phyloP scores from a whole-genome alignment of 30 jellyfish, hydroid and myxozoan genomes.

The Pelagia noctiluca region DNA sequence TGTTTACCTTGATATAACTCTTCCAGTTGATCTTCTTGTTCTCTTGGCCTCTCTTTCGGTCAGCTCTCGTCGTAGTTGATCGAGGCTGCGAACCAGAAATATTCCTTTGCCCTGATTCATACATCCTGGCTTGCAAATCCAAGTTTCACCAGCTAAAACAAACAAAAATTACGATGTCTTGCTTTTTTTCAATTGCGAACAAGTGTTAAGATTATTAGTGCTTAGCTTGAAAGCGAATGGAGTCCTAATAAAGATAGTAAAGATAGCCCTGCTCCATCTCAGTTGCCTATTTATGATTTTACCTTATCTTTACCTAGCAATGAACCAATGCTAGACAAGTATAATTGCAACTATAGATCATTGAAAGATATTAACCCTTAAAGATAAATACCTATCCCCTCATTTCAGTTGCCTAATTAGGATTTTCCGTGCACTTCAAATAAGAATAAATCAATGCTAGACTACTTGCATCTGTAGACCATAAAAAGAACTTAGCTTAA shows the following conservation, averaged over 20 bases:
- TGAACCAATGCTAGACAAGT: too few relatives aligned
- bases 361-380: too few relatives aligned
- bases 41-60: conserved; percentile 1
- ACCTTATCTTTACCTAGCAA: too few relatives aligned
- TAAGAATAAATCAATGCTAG: too few relatives aligned
- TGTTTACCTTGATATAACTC: conserved; percentile 76
- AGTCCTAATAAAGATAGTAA: too few relatives aligned
- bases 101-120: conserved; percentile 96
- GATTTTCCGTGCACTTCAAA: too few relatives aligned
- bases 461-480: background rate
- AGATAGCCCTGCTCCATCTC: too few relatives aligned
- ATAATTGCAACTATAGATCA: too few relatives aligned
- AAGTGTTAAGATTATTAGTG: background rate
- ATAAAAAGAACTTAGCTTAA: background rate
- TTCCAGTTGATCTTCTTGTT: conserved; percentile 16
- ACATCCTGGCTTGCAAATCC: conserved; percentile 98
- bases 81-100: conserved; percentile 65
- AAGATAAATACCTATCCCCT: too few relatives aligned
- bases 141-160: too few relatives aligned
- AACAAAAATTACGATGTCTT: background rate
- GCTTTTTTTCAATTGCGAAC: background rate
- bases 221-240: conserved; percentile 84
- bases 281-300: too few relatives aligned
- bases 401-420: too few relatives aligned
- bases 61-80: conserved; percentile 35